Percentiles rank a stretch among this genome's conserved stretches.
Evolutionary conservation across 2,888 invertebrate species (phyloP).

Genomic region (Drepanosiphum platanoidis): DNA sequence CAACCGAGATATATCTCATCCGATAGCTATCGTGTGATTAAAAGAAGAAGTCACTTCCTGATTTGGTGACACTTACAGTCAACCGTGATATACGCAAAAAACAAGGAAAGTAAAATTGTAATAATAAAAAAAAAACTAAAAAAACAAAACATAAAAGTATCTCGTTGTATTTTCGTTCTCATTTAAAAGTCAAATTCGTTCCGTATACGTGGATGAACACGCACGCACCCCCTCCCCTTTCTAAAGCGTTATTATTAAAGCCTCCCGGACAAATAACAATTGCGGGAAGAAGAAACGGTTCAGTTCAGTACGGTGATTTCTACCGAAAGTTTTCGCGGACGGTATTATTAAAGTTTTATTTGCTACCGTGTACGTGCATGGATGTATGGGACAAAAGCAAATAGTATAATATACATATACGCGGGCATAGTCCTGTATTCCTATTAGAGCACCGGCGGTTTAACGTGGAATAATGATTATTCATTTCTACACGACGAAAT

Average conservation of each 20-base stretch:
- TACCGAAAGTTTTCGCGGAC: constrained; percentile 50
- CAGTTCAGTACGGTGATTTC: constrained; percentile 46
- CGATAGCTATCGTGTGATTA: not conserved
- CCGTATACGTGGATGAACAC: not conserved
- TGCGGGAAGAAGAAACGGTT: constrained; percentile 39
- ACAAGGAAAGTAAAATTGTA: constrained; percentile 14
- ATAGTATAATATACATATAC: not conserved
- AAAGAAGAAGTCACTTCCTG: not conserved
- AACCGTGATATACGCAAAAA: not conserved
- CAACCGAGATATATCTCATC: no score
- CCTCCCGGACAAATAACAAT: constrained; percentile 59
- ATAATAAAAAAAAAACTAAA: constrained; percentile 17
- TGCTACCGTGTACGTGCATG: constrained; percentile 8
- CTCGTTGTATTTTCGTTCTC: constrained; percentile 45
- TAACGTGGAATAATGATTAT: constrained; percentile 20
- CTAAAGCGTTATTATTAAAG: constrained; percentile 46
- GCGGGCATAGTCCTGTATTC: not conserved
- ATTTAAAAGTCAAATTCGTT: constrained; percentile 59
- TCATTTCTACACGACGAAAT: not conserved
- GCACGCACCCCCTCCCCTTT: not conserved
- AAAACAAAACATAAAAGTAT: constrained; percentile 35
- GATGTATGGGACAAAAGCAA: constrained; percentile 2
- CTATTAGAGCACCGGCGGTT: not conserved
- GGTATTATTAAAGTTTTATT: constrained; percentile 60
- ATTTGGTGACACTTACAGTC: constrained; percentile 12